A percentile compares a stretch with the other conserved stretches of the same genome.
Conservation (phyloP, 1,140 invertebrate species). For the Sminthurides bifidus region DNA sequence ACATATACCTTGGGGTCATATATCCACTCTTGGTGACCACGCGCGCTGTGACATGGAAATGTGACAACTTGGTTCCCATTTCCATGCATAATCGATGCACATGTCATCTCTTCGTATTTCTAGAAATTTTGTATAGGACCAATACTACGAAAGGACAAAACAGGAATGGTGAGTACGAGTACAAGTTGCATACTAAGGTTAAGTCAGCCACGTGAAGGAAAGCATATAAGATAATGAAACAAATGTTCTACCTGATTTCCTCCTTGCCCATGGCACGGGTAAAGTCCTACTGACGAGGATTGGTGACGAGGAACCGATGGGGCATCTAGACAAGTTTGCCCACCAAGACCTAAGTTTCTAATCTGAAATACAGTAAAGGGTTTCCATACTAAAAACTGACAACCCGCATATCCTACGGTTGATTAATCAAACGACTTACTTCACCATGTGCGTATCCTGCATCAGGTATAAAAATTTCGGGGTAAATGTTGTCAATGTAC, state of each 20-base stretch:
- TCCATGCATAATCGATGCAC: conserved; percentile 13
- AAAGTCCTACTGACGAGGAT: not conserved
- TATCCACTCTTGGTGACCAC: too few species aligned
- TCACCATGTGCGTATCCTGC: conserved; percentile 91
- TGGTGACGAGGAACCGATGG: not conserved
- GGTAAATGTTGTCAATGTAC: conserved; percentile 96
- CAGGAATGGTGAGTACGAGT: not conserved
- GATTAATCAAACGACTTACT: not conserved
- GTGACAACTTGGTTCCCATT: not conserved
- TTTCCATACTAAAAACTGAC: not conserved
- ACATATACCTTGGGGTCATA: too few species aligned
- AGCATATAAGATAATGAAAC: not conserved
- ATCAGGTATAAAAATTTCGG: conserved; percentile 90
- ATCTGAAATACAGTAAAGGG: not conserved
- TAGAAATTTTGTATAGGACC: conserved; percentile 1
- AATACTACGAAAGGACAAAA: conserved; percentile 3
- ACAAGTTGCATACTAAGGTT: not conserved
- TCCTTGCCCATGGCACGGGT: conserved; percentile 78
- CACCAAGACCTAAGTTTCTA: conserved; percentile 6
- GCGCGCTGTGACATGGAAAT: conserved; percentile 7
- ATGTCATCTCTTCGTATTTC: conserved; percentile 9
- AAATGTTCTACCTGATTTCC: conserved; percentile 76
- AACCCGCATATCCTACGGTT: not conserved
- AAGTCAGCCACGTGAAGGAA: not conserved
- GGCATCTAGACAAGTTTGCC: conserved; percentile 12